A percentile compares a stretch with the other conserved stretches of the same genome.
phyloP scores from a whole-genome alignment of 2,797 vertebrate genomes.

The Acanthornis magna region DNA sequence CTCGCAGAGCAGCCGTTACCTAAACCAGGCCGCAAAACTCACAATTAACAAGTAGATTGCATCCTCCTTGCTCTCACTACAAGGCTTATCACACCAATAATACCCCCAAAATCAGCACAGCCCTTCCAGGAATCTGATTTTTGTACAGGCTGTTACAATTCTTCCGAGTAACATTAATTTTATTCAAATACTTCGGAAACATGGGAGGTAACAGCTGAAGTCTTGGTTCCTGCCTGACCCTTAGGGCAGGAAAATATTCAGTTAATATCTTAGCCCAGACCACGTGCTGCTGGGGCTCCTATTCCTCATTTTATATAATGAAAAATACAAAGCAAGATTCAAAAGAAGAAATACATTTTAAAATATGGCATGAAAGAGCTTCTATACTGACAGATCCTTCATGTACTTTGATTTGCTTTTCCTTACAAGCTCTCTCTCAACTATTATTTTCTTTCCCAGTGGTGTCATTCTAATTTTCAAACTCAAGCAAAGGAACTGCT shows the following conservation, averaged over 20 bases:
- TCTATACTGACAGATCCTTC: background rate
- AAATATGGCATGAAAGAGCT: background rate
- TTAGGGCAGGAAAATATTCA: background rate
- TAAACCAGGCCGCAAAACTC: background rate
- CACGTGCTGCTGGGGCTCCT: background rate
- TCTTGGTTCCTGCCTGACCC: background rate
- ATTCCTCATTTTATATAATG: background rate
- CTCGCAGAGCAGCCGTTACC: background rate
- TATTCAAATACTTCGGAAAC: background rate
- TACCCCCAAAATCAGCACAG: background rate
- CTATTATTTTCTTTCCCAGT: background rate
- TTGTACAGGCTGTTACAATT: background rate
- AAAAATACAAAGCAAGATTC: background rate
- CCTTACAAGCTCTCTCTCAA: background rate
- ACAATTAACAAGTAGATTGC: background rate
- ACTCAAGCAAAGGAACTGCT: background rate
- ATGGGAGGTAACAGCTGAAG: background rate
- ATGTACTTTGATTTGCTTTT: constrained; percentile 19
- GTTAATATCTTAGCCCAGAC: background rate
- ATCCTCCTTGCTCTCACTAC: background rate
- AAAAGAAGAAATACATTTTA: background rate
- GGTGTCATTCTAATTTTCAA: constrained; percentile 14
- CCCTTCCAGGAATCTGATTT: background rate
- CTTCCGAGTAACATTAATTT: background rate
- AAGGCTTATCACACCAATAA: background rate